A percentile compares a stretch with the other conserved stretches of the same genome.
phyloP scores from a whole-genome alignment of 1,140 invertebrate species.

The Drosophila fuyamai region DNA sequence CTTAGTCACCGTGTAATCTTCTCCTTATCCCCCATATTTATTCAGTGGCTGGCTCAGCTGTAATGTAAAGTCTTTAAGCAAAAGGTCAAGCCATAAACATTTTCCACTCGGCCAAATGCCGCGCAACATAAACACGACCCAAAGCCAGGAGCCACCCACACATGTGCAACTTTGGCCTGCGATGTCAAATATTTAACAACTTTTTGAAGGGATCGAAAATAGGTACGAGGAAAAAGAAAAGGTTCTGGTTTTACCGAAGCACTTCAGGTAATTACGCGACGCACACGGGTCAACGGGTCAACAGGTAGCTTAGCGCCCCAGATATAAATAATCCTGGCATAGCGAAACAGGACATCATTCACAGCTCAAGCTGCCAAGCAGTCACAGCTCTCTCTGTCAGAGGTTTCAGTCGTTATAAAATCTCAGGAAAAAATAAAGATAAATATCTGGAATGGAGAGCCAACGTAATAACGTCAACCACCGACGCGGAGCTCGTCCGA shows the following conservation, averaged over 20 bases:
- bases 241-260: conserved; percentile 38
- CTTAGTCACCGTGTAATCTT: conserved; percentile 44
- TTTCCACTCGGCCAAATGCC: conserved; percentile 2
- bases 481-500: conserved; percentile 57
- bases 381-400: conserved; percentile 35
- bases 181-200: conserved; percentile 46
- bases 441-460: conserved; percentile 41
- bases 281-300: conserved; percentile 45
- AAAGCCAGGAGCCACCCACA: conserved; percentile 3
- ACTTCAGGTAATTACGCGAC: conserved; percentile 68
- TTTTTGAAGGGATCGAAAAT: conserved; percentile 41
- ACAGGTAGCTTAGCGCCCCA: conserved; percentile 46
- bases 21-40: conserved; percentile 17
- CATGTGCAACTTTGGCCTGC: conserved; percentile 1
- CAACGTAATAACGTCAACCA: conserved; percentile 46
- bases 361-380: conserved; percentile 59
- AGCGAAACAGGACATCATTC: conserved; percentile 72
- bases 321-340: conserved; percentile 77
- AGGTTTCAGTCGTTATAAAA: not conserved
- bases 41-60: conserved; percentile 9
- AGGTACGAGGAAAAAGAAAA: not conserved
- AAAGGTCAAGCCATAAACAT: conserved; percentile 62
- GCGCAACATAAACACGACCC: conserved; percentile 3
- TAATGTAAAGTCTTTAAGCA: conserved; percentile 10
- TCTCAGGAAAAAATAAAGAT: not conserved